Conservation (phyloP, 2,113 vertebrate genomes). For the Octodon degus region DNA sequence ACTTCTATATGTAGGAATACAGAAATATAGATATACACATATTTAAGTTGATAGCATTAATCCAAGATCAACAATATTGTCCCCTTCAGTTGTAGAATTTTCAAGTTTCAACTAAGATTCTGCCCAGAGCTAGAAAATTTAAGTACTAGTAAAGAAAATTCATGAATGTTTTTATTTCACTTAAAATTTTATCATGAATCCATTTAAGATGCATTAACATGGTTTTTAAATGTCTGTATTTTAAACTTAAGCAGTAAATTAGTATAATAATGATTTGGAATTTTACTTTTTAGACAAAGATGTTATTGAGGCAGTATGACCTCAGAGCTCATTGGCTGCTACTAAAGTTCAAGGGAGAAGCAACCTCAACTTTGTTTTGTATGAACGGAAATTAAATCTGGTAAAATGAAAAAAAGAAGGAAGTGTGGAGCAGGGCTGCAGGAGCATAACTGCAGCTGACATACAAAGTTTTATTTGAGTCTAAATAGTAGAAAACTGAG, state of each 20-base stretch:
- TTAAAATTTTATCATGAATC: slow-evolving; percentile 59
- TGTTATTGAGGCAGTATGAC: slow-evolving; percentile 64
- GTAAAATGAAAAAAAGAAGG: background rate
- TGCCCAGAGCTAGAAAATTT: slow-evolving; percentile 46
- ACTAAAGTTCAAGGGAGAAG: slow-evolving; percentile 56
- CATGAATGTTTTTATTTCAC: slow-evolving; percentile 58
- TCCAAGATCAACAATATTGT: slow-evolving; percentile 44
- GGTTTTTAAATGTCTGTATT: slow-evolving; percentile 28
- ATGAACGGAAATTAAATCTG: slow-evolving; percentile 54
- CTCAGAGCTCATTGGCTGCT: slow-evolving; percentile 55
- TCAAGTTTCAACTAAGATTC: slow-evolving; percentile 57
- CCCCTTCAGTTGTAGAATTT: slow-evolving; percentile 54
- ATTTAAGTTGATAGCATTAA: slow-evolving; percentile 40
- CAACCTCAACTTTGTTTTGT: slow-evolving; percentile 48
- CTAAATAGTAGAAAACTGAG: background rate
- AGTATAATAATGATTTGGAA: background rate
- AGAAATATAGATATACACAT: slow-evolving; percentile 27
- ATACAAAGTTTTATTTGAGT: background rate
- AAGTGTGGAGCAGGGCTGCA: background rate
- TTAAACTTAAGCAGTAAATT: slow-evolving; percentile 37
- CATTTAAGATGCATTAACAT: slow-evolving; percentile 46
- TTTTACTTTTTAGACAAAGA: slow-evolving; percentile 69
- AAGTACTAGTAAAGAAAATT: slow-evolving; percentile 22
- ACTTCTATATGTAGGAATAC: slow-evolving; percentile 12
- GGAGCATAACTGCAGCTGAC: background rate